These are phyloP conservation scores for Magallana ariakensis DNA, from an alignment of 1,140 invertebrate genomes.

Conservation along the genomic window DNA sequence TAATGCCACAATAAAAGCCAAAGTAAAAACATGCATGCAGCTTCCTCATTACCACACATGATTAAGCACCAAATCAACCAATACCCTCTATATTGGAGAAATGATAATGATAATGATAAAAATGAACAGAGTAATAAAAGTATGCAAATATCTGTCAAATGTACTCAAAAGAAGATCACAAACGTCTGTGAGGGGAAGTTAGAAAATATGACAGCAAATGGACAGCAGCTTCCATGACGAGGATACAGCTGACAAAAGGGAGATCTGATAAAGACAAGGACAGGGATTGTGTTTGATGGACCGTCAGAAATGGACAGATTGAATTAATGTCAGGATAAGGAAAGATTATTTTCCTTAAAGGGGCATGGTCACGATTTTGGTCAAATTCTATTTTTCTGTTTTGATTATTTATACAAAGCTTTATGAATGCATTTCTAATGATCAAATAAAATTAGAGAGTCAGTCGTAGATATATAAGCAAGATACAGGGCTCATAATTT, in stretches of 20 bases:
- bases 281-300: not conserved
- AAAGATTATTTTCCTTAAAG: not conserved
- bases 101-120: not conserved
- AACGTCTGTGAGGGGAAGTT: not conserved
- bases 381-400: no score
- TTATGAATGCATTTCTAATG: no score
- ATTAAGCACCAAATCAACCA: not conserved
- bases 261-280: not conserved
- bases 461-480: no score
- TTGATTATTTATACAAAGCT: no score
- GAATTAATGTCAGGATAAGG: conserved; percentile 31
- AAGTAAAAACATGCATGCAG: no score
- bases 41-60: not conserved
- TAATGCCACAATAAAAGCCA: no score
- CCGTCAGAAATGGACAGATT: not conserved
- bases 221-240: not conserved
- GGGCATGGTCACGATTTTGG: no score
- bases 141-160: conserved; percentile 30
- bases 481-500: no score
- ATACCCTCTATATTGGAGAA: not conserved
- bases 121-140: not conserved
- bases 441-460: no score
- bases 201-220: not conserved
- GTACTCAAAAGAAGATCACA: not conserved
- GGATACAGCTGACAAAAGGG: not conserved